Percentiles rank a stretch among this genome's conserved stretches.
Evolutionary conservation across 2,888 invertebrate species (phyloP).

Genomic region (Ischnura elegans): DNA sequence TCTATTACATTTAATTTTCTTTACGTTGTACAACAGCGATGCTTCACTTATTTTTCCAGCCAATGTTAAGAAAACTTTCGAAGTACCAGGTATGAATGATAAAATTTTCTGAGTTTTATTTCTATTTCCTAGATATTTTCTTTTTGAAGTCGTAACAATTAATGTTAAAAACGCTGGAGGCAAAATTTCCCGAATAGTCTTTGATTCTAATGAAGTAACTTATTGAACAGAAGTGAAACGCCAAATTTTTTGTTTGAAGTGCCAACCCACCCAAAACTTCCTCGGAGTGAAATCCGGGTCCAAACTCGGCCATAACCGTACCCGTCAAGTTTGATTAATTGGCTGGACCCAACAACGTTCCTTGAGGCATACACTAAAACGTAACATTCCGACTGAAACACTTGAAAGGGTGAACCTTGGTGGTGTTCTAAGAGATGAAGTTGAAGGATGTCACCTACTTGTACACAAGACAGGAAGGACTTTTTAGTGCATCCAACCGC

Average conservation of each 20-base stretch:
- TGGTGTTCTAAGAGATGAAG: not conserved
- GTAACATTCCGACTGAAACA: too few relatives aligned
- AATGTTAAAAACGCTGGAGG: not conserved
- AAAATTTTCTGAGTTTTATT: too few relatives aligned
- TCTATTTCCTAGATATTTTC: too few relatives aligned
- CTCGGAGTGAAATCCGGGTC: not conserved
- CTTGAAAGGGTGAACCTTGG: not conserved
- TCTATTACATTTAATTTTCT: too few relatives aligned
- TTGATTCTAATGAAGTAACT: too few relatives aligned
- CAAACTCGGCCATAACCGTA: not conserved
- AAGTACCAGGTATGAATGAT: too few relatives aligned
- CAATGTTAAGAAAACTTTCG: too few relatives aligned
- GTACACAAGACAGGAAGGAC: not conserved
- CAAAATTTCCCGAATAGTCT: too few relatives aligned
- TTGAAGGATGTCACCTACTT: not conserved
- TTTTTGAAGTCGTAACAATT: too few relatives aligned
- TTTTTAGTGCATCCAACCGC: not conserved
- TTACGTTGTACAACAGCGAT: too few relatives aligned
- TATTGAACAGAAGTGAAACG: not conserved
- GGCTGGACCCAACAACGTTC: not conserved
- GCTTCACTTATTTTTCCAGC: too few relatives aligned
- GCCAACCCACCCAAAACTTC: not conserved
- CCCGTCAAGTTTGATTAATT: conserved; percentile 32
- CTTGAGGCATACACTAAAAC: not conserved
- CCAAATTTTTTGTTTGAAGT: not conserved